Percentiles rank a stretch among this genome's conserved stretches.
Evolutionary conservation across 2,797 vertebrate genomes (phyloP).

Genomic region (Eulemur albifrons): DNA sequence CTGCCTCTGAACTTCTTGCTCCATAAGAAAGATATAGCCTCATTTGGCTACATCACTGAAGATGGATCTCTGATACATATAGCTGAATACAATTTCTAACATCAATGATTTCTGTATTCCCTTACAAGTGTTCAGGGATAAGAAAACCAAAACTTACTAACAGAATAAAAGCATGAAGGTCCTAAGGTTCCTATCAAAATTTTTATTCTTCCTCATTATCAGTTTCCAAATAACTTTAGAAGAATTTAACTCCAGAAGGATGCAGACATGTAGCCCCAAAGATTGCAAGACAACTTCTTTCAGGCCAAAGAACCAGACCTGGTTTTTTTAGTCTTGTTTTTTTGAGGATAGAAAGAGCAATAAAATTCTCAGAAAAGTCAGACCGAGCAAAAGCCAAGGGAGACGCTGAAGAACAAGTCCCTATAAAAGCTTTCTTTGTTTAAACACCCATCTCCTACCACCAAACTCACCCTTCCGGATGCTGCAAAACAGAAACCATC

Average conservation of each 20-base stretch:
- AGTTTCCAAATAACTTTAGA: background rate
- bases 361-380: background rate
- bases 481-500: slow-evolving; percentile 97
- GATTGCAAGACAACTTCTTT: background rate
- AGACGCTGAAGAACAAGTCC: background rate
- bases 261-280: background rate
- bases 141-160: background rate
- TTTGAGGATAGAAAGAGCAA: background rate
- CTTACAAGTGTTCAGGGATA: background rate
- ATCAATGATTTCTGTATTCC: background rate
- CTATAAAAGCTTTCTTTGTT: background rate
- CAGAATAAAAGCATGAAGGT: background rate
- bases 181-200: background rate
- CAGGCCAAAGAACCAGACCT: background rate
- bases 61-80: background rate
- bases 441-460: background rate
- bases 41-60: background rate
- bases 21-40: background rate
- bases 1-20: background rate
- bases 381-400: background rate
- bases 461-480: slow-evolving; percentile 93
- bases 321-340: background rate
- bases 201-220: background rate
- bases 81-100: background rate
- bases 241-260: slow-evolving; percentile 4